Evolutionary conservation across 2,113 vertebrate genomes (phyloP).

Genomic region (Cardinalis cardinalis): DNA sequence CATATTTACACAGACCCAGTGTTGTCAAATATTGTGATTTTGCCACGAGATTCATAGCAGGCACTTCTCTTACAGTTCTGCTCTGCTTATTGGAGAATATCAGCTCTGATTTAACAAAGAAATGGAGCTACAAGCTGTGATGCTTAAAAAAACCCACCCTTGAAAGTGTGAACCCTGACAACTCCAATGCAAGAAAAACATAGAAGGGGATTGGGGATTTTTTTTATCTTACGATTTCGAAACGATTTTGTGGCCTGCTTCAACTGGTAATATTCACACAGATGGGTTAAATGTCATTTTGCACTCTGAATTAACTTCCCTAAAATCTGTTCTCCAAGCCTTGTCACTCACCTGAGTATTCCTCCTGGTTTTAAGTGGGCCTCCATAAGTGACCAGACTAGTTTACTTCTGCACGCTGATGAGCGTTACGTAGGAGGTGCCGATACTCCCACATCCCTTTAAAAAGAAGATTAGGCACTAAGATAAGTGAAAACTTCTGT

Average conservation of each 20-base stretch:
- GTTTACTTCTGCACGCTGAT: constrained; percentile 48
- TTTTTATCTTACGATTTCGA: background rate
- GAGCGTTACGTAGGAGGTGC: constrained; percentile 65
- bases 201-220: background rate
- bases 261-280: constrained; percentile 7
- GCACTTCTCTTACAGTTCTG: background rate
- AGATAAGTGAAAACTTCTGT: constrained; percentile 68
- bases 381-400: constrained; percentile 54
- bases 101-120: background rate
- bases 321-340: constrained; percentile 54
- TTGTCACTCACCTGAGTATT: constrained; percentile 60
- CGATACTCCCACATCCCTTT: constrained; percentile 62
- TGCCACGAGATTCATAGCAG: background rate
- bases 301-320: constrained; percentile 12
- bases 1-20: background rate
- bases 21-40: constrained; percentile 8
- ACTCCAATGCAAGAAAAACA: constrained; percentile 29
- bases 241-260: constrained; percentile 2
- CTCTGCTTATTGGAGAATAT: background rate
- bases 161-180: constrained; percentile 12
- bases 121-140: background rate
- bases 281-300: constrained; percentile 50
- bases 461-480: constrained; percentile 65
- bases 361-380: constrained; percentile 35
- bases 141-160: background rate